Evolutionary conservation across 2,113 vertebrate genomes (phyloP), one percentile per base, ranked within the genome.

Genomic region (Xiphophorus couchianus): DNA sequence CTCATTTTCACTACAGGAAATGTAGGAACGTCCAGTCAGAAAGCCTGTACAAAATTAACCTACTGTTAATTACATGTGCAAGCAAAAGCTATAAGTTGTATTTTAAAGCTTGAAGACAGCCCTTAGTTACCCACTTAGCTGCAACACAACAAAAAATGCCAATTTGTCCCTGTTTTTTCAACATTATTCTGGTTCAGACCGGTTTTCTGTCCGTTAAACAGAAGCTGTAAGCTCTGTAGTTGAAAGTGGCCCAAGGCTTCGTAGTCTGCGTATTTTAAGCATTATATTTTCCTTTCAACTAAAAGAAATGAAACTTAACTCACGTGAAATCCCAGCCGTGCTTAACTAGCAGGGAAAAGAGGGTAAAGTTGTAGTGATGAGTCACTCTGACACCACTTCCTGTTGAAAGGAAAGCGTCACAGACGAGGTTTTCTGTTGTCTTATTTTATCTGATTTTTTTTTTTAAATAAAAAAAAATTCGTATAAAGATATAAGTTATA

Each of bases 1-100:
- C 82, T 94, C 94, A 95, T 95, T 64, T 83, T 92, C 25, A 29
- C 37, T 3, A 10, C 27, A 51, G 66, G 30, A 89, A 67, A 60
- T 13, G 22, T 1, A 69, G 22, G 29, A 48, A 64, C 68, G 29
- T 37, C 6, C 10, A 62, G 29, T 76, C 17, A 70, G 3, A 51
- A 31, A 58, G 4, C 17, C 28, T 51, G 19, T 8, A 5, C 1
- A 3, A 1, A 2, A 8, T 4, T 0, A 6, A 0, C 17, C 44
- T 17, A 19, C 14, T 19, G 44, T 48, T 44, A 14, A 25, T 3
- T 15, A 17, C 6, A 22, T 31, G 1, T 0, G 10, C 0, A 4
- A 68, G 6, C 6, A 31, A 48, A 48, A 17, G 42, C 15, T 15
- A 15, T 48, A 6, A 48, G 44, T 48, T 48, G 17, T 19, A 48